A percentile compares a stretch with the other conserved stretches of the same genome.
Conservation (phyloP, 2,888 invertebrate species). For the Drosophila multiciliata region DNA sequence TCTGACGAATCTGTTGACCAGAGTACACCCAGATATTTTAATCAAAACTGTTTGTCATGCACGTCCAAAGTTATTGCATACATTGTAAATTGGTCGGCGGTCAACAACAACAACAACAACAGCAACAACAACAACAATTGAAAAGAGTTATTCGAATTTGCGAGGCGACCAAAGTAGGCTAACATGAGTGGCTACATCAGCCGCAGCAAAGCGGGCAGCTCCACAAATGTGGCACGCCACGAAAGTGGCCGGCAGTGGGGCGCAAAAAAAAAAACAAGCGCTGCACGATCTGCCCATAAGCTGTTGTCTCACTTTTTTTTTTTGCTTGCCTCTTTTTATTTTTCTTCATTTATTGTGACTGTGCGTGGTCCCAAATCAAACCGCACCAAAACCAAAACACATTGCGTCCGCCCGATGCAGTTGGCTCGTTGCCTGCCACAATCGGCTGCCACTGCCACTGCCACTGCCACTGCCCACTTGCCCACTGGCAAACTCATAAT, state of each 20-base stretch:
- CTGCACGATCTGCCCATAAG: constrained; percentile 66
- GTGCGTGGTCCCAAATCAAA: constrained; percentile 61
- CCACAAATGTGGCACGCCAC: constrained; percentile 58
- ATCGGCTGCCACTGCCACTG: not conserved
- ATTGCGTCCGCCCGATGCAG: constrained; percentile 49
- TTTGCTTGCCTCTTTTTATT: constrained; percentile 2
- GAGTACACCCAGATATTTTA: constrained; percentile 41
- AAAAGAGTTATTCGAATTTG: constrained; percentile 43
- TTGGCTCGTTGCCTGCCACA: constrained; percentile 12
- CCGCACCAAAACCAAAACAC: constrained; percentile 60
- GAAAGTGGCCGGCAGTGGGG: constrained; percentile 62
- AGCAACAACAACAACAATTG: not conserved
- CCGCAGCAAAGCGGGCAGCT: constrained; percentile 33
- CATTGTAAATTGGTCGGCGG: constrained; percentile 45
- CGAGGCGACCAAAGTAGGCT: constrained; percentile 59
- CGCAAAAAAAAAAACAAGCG: constrained; percentile 46
- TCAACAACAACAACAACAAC: constrained; percentile 9
- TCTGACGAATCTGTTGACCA: constrained; percentile 10
- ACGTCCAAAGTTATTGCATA: constrained; percentile 50
- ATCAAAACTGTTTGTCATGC: constrained; percentile 58
- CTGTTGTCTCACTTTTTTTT: constrained; percentile 38
- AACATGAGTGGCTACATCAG: constrained; percentile 41
- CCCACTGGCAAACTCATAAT: constrained; percentile 52
- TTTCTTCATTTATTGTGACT: constrained; percentile 18
- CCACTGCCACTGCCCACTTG: constrained; percentile 6